These are phyloP conservation scores for Dichetophora obliterata DNA, from an alignment of 2,888 invertebrate genomes.

Conservation along the genomic window DNA sequence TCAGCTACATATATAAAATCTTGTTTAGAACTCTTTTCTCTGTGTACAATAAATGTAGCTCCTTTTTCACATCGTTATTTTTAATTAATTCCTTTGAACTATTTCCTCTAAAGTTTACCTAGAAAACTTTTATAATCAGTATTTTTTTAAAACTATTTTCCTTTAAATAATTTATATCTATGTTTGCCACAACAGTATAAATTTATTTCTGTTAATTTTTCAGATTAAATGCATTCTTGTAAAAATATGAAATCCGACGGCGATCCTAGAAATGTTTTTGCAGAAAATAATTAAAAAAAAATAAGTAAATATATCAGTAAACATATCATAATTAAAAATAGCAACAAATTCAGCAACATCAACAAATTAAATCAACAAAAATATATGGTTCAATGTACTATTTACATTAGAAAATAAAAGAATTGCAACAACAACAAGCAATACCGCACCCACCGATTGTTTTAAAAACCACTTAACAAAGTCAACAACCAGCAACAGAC, in stretches of 20 bases:
- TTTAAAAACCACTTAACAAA: neutral
- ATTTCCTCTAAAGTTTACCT: no score
- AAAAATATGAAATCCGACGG: neutral
- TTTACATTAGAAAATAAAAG: neutral
- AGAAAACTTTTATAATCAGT: no score
- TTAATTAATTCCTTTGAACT: no score
- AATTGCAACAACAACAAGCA: conserved; percentile 12
- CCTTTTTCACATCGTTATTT: no score
- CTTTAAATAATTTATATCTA: no score
- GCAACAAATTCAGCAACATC: neutral
- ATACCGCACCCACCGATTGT: conserved; percentile 30
- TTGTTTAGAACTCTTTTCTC: no score
- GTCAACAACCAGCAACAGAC: conserved; percentile 11
- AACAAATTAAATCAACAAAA: neutral
- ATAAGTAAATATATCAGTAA: neutral
- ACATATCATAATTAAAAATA: conserved; percentile 20
- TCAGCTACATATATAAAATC: no score
- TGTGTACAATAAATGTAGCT: no score
- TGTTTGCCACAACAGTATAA: no score
- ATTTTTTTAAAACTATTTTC: no score
- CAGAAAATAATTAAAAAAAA: neutral
- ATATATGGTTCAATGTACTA: neutral
- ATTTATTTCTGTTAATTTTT: no score
- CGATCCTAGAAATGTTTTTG: neutral
- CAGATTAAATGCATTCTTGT: no score